phyloP scores from a whole-genome alignment of 2,113 vertebrate species.

The Ia io region DNA sequence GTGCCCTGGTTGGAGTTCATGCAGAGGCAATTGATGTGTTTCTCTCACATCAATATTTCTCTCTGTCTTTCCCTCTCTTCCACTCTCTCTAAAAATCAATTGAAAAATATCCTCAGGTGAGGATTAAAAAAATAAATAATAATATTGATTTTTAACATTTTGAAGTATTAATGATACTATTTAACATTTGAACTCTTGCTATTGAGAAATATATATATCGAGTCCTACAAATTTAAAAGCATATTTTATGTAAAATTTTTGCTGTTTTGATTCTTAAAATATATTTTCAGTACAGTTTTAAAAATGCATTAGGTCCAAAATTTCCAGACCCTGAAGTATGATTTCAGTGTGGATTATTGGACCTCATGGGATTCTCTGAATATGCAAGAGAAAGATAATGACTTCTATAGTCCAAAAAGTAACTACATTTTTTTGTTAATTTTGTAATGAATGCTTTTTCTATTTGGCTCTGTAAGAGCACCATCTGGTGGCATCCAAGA shows the following conservation, averaged over 20 bases:
- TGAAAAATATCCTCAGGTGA: too few relatives aligned
- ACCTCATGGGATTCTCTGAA: background rate
- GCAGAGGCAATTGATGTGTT: too few relatives aligned
- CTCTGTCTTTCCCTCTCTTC: too few relatives aligned
- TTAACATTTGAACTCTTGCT: background rate
- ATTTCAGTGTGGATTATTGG: background rate
- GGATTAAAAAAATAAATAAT: background rate
- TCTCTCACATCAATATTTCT: too few relatives aligned
- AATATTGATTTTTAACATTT: background rate
- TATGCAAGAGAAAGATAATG: background rate
- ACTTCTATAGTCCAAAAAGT: background rate
- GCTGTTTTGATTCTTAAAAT: background rate
- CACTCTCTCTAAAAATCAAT: too few relatives aligned
- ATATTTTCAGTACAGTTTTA: background rate
- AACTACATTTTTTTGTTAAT: background rate
- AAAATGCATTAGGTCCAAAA: background rate
- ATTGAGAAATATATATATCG: background rate
- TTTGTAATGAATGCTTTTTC: background rate
- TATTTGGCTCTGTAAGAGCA: slow-evolving; percentile 67
- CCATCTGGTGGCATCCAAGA: slow-evolving; percentile 76
- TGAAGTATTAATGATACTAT: background rate
- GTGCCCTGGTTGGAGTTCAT: too few relatives aligned
- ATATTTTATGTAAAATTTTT: background rate
- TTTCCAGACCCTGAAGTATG: background rate
- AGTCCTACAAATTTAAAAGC: background rate